These are phyloP conservation scores for Planococcus citri DNA, from an alignment of 1,140 invertebrate species.

Conservation along the genomic window DNA sequence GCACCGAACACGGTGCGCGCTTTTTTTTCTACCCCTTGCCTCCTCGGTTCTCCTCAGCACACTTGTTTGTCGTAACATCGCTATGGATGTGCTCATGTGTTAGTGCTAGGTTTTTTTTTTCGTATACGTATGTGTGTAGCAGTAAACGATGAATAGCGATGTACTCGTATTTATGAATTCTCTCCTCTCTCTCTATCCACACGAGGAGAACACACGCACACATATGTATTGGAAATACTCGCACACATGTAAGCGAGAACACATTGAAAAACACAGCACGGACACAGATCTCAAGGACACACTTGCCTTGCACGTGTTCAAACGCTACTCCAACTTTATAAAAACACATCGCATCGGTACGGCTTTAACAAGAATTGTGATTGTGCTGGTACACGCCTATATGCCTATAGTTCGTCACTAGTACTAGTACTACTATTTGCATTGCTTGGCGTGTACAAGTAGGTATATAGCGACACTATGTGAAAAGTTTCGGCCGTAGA, in stretches of 20 bases:
- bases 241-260: not conserved
- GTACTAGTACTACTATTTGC: too few species aligned
- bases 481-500: not conserved
- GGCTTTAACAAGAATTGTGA: not conserved
- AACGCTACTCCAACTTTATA: constrained; percentile 12
- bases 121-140: not conserved
- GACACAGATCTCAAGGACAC: constrained; percentile 15
- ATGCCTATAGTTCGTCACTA: constrained; percentile 3
- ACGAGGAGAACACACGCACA: not conserved
- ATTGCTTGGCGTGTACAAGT: not conserved
- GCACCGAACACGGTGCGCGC: not conserved
- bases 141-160: too few species aligned
- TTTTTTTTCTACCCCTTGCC: not conserved
- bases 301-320: constrained; percentile 18
- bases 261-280: not conserved
- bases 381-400: constrained; percentile 17
- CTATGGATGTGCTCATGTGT: not conserved
- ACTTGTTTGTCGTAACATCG: not conserved
- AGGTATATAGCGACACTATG: not conserved
- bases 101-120: too few species aligned
- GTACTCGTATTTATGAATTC: too few species aligned
- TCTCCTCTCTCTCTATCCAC: not conserved
- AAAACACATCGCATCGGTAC: constrained; percentile 14
- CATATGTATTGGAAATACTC: not conserved
- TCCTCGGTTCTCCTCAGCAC: not conserved